These are phyloP conservation scores for Malurus leucopterus DNA, from an alignment of 2,797 vertebrate genomes.

Conservation along the genomic window DNA sequence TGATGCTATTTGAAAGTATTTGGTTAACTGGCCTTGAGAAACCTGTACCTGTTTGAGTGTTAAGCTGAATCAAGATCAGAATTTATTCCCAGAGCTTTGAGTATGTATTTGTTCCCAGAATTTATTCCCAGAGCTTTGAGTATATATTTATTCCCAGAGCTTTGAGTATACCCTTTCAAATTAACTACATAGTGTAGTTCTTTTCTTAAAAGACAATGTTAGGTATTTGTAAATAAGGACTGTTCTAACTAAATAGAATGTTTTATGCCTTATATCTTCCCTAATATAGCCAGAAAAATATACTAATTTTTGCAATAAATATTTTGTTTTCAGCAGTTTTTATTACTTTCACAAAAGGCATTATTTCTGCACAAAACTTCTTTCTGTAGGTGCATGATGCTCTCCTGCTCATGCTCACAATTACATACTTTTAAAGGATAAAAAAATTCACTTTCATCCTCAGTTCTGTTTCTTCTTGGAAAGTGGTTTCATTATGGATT, in stretches of 20 bases:
- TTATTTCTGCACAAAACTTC: not conserved
- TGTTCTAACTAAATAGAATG: not conserved
- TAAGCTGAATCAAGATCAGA: not conserved
- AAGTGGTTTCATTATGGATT: not conserved
- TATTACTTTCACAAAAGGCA: not conserved
- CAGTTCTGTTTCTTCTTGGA: not conserved
- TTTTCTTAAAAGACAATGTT: not conserved
- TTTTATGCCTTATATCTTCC: not conserved
- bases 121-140: not conserved
- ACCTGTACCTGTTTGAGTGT: not conserved
- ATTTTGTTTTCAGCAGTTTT: not conserved
- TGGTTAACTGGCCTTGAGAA: not conserved
- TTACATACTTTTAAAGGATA: not conserved
- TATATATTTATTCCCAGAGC: not conserved
- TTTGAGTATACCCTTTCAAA: not conserved
- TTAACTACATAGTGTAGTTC: not conserved
- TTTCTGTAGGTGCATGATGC: not conserved
- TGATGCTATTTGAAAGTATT: not conserved
- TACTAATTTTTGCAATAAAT: not conserved
- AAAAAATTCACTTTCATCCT: not conserved
- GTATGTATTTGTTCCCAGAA: not conserved
- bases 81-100: not conserved
- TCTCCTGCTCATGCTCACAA: not conserved
- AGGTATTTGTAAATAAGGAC: not conserved
- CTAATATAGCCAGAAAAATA: not conserved